phyloP scores from a whole-genome alignment of 2,113 vertebrate genomes.

The Acinonyx jubatus region DNA sequence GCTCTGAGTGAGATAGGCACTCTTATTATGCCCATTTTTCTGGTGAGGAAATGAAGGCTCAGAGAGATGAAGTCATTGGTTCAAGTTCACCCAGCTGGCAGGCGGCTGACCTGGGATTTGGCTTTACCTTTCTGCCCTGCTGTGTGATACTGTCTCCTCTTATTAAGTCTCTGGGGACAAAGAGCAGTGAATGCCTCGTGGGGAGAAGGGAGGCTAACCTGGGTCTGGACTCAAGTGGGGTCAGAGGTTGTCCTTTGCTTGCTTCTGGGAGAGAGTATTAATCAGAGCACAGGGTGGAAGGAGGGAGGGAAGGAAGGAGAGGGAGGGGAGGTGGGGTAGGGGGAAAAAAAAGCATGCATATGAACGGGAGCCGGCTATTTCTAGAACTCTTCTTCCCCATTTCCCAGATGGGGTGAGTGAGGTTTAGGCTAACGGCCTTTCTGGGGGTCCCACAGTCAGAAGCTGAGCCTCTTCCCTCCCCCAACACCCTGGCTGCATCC shows the following conservation, averaged over 20 bases:
- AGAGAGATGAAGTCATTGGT: background rate
- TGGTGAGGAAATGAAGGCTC: background rate
- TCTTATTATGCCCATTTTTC: background rate
- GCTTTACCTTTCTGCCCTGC: background rate
- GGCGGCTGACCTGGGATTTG: background rate
- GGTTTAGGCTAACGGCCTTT: background rate
- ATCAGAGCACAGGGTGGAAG: fast-evolving
- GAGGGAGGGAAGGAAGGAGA: background rate
- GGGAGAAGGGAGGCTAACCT: background rate
- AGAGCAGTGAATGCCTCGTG: background rate
- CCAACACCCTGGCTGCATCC: background rate
- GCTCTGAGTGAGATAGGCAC: background rate
- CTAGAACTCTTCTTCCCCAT: background rate
- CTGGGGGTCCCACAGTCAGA: background rate
- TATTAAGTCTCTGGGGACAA: background rate
- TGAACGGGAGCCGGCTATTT: background rate
- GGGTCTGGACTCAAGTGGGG: background rate
- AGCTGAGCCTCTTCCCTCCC: background rate
- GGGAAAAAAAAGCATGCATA: background rate
- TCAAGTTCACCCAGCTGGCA: background rate
- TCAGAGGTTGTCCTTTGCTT: background rate
- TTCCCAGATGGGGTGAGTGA: background rate
- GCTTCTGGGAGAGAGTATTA: background rate
- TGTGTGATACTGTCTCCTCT: background rate
- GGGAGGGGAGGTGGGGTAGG: too few species aligned